Conservation (phyloP, 1,140 invertebrate genomes). For the Caenorhabditis elegans region WBcel235 BX284603.4:6666501-6667000, state of each 20-base stretch:
- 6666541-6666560: not conserved
- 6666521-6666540: not conserved
- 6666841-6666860: not conserved
- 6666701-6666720: not conserved
- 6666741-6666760: too few relatives aligned
- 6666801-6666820: too few relatives aligned
- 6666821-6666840: too few relatives aligned
- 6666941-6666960: too few relatives aligned
- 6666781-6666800: too few relatives aligned
- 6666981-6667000: too few relatives aligned
- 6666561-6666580: not conserved
- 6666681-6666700: not conserved
- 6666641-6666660: not conserved
- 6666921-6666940: too few relatives aligned
- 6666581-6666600: not conserved
- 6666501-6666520: not conserved
- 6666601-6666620: conserved; percentile 25
- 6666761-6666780: too few relatives aligned
- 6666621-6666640: not conserved
- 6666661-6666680: not conserved
- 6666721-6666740: too few relatives aligned
- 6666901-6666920: not conserved
- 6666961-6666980: too few relatives aligned
- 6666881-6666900: too few relatives aligned
- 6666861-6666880: not conserved